Conservation (phyloP, 2,113 vertebrate species). For the Nerophis ophidion region DNA sequence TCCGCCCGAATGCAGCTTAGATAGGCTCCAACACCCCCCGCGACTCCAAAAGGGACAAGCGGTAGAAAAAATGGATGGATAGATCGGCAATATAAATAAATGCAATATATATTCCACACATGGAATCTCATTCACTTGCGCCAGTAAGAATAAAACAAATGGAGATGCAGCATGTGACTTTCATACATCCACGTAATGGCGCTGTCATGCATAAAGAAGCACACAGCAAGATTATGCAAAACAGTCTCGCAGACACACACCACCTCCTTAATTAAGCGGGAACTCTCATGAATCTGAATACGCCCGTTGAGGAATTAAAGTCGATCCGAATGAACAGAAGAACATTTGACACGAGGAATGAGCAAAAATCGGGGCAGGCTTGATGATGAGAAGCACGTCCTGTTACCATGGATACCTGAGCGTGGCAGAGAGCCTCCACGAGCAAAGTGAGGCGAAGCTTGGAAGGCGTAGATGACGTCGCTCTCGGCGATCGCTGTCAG, state of each 20-base stretch:
- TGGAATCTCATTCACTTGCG: conserved; percentile 1
- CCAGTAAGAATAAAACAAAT: conserved; percentile 3
- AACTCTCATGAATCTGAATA: conserved; percentile 4
- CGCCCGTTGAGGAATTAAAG: not conserved
- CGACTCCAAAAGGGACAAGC: too few relatives aligned
- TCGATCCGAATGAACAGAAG: conserved; percentile 7
- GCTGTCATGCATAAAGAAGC: conserved; percentile 20
- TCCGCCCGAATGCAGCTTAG: too few relatives aligned
- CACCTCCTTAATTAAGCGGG: conserved; percentile 3
- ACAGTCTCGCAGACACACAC: not conserved
- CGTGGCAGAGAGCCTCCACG: conserved; percentile 42
- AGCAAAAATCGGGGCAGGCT: not conserved
- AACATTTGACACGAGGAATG: conserved; percentile 9
- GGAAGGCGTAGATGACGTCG: conserved; percentile 85
- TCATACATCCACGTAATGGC: conserved; percentile 15
- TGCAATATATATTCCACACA: not conserved
- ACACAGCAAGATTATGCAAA: conserved; percentile 15
- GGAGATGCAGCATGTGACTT: not conserved
- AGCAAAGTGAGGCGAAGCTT: conserved; percentile 65
- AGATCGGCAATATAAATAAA: too few relatives aligned
- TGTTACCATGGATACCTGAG: conserved; percentile 71
- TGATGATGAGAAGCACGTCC: conserved; percentile 1
- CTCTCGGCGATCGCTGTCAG: conserved; percentile 75
- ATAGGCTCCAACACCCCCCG: too few relatives aligned
- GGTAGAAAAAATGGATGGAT: too few relatives aligned